Percentiles rank a stretch among this genome's conserved stretches.
These are phyloP conservation scores for Nesoenas mayeri DNA, from an alignment of 2,113 vertebrate species.

Conservation along the genomic window DNA sequence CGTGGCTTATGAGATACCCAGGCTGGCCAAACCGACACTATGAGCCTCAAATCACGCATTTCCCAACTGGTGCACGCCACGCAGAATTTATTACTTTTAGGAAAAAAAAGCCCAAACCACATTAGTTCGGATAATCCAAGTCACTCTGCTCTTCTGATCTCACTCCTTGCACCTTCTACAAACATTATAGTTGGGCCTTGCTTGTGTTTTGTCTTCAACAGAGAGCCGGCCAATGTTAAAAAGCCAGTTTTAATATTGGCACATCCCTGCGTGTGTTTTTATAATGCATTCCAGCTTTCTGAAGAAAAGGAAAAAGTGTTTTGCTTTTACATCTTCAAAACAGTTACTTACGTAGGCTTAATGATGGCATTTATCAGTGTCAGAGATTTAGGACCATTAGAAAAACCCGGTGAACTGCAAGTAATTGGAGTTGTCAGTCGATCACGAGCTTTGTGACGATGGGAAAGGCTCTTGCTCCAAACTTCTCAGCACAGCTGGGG, in stretches of 20 bases:
- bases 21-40: not conserved
- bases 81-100: not conserved
- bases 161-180: not conserved
- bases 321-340: not conserved
- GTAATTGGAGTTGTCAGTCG: not conserved
- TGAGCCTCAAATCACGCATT: not conserved
- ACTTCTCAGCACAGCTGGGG: not conserved
- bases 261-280: not conserved
- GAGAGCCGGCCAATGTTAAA: not conserved
- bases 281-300: not conserved
- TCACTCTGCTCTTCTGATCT: not conserved
- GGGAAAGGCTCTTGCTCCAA: not conserved
- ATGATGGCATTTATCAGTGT: not conserved
- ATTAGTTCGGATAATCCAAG: not conserved
- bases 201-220: not conserved
- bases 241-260: not conserved
- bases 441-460: not conserved
- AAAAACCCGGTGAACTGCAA: not conserved
- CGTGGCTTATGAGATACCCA: not conserved
- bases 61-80: not conserved
- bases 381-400: not conserved
- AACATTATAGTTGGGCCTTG: accelerated
- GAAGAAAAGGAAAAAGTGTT: not conserved
- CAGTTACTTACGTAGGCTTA: not conserved
- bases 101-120: not conserved